Base-by-base conservation (phyloP, 2,888 invertebrate genomes). In the Trachelus iudaicus region DNA sequence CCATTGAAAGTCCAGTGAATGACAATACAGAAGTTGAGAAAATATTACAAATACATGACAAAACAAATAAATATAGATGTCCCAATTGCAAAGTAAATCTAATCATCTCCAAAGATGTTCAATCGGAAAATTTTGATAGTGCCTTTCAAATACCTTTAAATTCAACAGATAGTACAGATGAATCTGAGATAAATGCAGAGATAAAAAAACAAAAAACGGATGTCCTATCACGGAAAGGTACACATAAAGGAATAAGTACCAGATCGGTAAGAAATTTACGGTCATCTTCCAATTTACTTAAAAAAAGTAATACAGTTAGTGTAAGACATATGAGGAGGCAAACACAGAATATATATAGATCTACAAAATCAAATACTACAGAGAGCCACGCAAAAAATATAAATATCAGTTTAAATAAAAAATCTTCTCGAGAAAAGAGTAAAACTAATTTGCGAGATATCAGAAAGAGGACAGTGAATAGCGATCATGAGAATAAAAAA, bases 41-140 rank as follows among this genome's bases (percentile, higher is more conserved):
- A 71, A 6, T 71, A 33, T 71, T 71, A 31, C 13, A 71, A 31
- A 34, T 71, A 13, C 4, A 71, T 33, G 71, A 71, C 1, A 71
- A 71, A 33, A 71, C 31, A 34, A 71, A 71, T 13, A 71, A 71
- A 71, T 84, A 83, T 33, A 75, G 79, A 15, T 86, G 86, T 75
- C 86, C 86, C 23, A 86, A 85, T 76, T 86, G 86, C 75, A 84
- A 86, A 68, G 75, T 82, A 76, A 81, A 79, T 79, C 78, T 86
- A 81, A 83, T 83, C 76, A 85, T 86, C 37, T 75, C 34, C 13
- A 71, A 31, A 34, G 34, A 71, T 34, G 71, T 15, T 71, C 11
- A 71, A 31, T 34, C 71, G 2, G 31, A 71, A 71, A 71, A 34
- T 71, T 30, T 71, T 23, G 71, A 71, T 31, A 71, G 31, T 34